phyloP scores from a whole-genome alignment of 2,797 vertebrate genomes.

The Premnoplex brunnescens region DNA sequence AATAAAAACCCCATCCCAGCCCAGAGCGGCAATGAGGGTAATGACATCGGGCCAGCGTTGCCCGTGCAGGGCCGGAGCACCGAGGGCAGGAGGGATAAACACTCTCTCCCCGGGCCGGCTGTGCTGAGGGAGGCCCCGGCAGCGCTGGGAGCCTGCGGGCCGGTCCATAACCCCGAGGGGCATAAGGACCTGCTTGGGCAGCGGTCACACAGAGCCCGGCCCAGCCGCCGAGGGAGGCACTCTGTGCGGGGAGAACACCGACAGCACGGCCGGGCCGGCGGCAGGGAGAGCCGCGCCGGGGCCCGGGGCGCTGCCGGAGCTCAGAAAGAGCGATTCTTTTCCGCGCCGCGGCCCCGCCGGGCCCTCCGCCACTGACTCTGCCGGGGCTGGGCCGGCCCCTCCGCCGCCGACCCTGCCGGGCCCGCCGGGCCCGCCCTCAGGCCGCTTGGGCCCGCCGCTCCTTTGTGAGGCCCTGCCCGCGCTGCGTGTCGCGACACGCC shows the following conservation, averaged over 20 bases:
- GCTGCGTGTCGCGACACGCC: background rate
- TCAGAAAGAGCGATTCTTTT: too few species aligned
- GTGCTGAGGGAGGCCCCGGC: background rate
- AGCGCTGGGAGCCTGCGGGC: accelerated
- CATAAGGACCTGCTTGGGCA: background rate
- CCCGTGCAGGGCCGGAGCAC: accelerated
- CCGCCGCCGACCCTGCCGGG: background rate
- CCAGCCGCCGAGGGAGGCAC: too few species aligned
- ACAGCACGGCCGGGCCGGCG: too few species aligned
- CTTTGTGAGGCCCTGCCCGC: background rate
- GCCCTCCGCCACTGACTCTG: too few species aligned
- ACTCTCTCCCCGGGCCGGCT: background rate
- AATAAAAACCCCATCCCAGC: background rate
- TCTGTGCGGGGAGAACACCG: too few species aligned
- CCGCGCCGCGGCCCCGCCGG: too few species aligned
- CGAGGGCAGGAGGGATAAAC: background rate
- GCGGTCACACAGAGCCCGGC: too few species aligned
- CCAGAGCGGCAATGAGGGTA: background rate
- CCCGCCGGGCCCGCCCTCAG: background rate
- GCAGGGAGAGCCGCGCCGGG: too few species aligned
- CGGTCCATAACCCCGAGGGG: accelerated
- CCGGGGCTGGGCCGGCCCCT: background rate
- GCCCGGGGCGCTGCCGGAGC: too few species aligned
- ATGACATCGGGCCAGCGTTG: accelerated
- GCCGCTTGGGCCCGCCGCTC: background rate